phyloP scores from a whole-genome alignment of 1,140 invertebrate species.

The Anagrus nilaparvatae region DNA sequence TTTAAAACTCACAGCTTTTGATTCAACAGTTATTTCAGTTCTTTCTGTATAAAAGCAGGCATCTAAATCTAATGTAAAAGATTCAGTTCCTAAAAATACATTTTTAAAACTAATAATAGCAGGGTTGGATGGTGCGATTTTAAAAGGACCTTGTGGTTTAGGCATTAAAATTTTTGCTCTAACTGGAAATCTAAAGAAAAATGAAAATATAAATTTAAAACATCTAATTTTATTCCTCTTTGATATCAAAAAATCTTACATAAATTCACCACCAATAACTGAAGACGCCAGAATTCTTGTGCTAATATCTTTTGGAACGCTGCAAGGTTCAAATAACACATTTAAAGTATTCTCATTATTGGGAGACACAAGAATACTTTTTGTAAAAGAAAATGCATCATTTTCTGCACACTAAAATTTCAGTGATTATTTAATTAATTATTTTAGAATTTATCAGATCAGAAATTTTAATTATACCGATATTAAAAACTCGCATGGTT shows the following conservation, averaged over 20 bases:
- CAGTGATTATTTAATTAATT: background rate
- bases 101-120: slow-evolving; percentile 23
- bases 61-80: slow-evolving; percentile 18
- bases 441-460: background rate
- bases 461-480: slow-evolving; percentile 13
- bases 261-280: slow-evolving; percentile 18
- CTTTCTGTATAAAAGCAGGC: slow-evolving; percentile 12
- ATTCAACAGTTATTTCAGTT: slow-evolving; percentile 7
- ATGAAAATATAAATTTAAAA: background rate
- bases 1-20: slow-evolving; percentile 17
- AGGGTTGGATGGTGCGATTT: slow-evolving; percentile 3
- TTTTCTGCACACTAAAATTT: slow-evolving; percentile 27
- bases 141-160: slow-evolving; percentile 24
- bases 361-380: slow-evolving; percentile 7
- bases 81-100: slow-evolving; percentile 18
- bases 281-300: slow-evolving; percentile 19
- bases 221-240: background rate
- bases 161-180: slow-evolving; percentile 17
- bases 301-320: slow-evolving; percentile 14
- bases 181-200: slow-evolving; percentile 19
- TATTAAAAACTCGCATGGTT: slow-evolving; percentile 15
- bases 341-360: slow-evolving; percentile 7
- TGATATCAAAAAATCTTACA: slow-evolving; percentile 12
- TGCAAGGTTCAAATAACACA: slow-evolving; percentile 20
- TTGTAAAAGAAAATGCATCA: slow-evolving; percentile 12